Evolutionary conservation across 2,797 vertebrate genomes (phyloP).

Genomic region (Meda fulgida): DNA sequence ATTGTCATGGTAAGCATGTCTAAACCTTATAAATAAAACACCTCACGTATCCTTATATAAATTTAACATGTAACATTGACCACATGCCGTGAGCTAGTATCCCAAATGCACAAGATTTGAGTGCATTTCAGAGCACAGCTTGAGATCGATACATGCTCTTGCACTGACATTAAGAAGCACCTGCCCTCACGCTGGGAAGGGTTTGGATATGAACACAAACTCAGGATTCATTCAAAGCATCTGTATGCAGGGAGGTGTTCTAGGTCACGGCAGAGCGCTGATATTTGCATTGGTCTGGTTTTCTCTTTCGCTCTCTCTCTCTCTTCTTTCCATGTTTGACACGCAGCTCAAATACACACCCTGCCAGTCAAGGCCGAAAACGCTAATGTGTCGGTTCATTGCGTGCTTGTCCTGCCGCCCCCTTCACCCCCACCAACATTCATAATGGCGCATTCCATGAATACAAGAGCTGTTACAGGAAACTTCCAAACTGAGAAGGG

Average conservation of each 20-base stretch:
- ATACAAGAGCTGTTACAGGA: slow-evolving; percentile 22
- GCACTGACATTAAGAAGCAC: slow-evolving; percentile 16
- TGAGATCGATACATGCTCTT: slow-evolving; percentile 25
- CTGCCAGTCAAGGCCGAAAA: slow-evolving; percentile 53
- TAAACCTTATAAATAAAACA: not conserved
- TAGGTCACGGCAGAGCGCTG: slow-evolving; percentile 11
- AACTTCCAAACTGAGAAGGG: slow-evolving; percentile 8
- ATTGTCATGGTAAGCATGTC: not conserved
- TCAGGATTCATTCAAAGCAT: slow-evolving; percentile 33
- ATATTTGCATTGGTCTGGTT: slow-evolving; percentile 37
- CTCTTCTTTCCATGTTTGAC: slow-evolving; percentile 39
- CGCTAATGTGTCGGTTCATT: slow-evolving; percentile 45
- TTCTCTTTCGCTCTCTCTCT: slow-evolving; percentile 1
- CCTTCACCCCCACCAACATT: slow-evolving; percentile 13
- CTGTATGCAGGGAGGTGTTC: slow-evolving; percentile 37
- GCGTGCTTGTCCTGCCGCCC: slow-evolving; percentile 16
- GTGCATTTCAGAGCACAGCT: slow-evolving; percentile 29
- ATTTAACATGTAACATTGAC: slow-evolving; percentile 23
- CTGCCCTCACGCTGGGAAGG: slow-evolving; percentile 2
- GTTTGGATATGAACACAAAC: slow-evolving; percentile 41
- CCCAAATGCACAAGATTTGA: slow-evolving; percentile 9
- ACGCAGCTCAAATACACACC: slow-evolving; percentile 47
- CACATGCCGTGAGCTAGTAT: not conserved
- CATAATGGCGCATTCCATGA: slow-evolving; percentile 43
- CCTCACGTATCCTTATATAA: slow-evolving; percentile 2